Evolutionary conservation across 2,797 vertebrate genomes (phyloP).

Genomic region (Sciurus carolinensis): DNA sequence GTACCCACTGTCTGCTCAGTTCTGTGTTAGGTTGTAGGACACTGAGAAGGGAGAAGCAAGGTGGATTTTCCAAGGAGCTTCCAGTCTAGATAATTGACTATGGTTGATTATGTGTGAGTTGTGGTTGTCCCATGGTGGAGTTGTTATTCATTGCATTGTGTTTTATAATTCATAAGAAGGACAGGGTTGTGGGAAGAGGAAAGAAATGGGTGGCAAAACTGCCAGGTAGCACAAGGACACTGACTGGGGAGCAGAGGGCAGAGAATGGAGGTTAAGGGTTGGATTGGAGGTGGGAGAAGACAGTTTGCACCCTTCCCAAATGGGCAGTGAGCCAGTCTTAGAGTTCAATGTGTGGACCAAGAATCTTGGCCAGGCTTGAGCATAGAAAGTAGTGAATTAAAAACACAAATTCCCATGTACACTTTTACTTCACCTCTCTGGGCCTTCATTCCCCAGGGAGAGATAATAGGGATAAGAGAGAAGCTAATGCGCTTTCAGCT

Average conservation of each 20-base stretch:
- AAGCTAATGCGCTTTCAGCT: constrained; percentile 14
- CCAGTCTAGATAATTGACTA: constrained; percentile 37
- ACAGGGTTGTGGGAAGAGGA: not conserved
- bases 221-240: not conserved
- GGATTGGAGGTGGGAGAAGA: not conserved
- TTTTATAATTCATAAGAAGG: constrained; percentile 55
- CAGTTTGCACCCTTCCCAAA: constrained; percentile 39
- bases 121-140: not conserved
- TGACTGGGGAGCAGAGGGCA: constrained; percentile 3
- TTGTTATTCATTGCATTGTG: constrained; percentile 43
- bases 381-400: constrained; percentile 58
- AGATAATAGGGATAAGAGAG: constrained; percentile 42
- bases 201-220: constrained; percentile 47
- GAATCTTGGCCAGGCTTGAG: constrained; percentile 9
- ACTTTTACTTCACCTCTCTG: constrained; percentile 4
- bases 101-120: constrained; percentile 2
- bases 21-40: constrained; percentile 20
- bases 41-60: constrained; percentile 29
- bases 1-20: not conserved
- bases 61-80: constrained; percentile 62
- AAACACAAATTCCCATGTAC: constrained; percentile 24
- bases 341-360: constrained; percentile 2
- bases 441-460: not conserved
- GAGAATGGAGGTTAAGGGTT: constrained; percentile 52
- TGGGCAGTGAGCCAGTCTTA: constrained; percentile 10